Percentiles rank a stretch among this genome's conserved stretches.
phyloP scores from a whole-genome alignment of 35 echinoderm and acorn worm species.

The Acanthaster planci region DNA sequence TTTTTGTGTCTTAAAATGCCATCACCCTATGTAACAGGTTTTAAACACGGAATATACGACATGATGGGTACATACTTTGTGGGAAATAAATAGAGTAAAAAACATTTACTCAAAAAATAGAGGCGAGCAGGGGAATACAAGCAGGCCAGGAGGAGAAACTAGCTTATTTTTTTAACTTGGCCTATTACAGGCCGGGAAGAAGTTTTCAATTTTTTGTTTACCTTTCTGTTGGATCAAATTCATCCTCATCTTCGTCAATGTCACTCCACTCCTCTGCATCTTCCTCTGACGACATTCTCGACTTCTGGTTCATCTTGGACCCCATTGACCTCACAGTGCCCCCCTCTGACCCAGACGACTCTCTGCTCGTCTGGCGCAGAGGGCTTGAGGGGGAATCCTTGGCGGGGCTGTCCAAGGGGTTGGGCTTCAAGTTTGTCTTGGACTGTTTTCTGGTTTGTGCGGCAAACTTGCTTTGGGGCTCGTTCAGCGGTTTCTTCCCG shows the following conservation, averaged over 20 bases:
- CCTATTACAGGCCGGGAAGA: not conserved
- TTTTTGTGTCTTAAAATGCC: too few species aligned
- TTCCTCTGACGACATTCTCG: constrained; percentile 27
- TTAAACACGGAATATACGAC: too few species aligned
- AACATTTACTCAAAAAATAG: too few species aligned
- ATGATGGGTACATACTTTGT: too few species aligned
- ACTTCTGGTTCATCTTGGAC: not conserved
- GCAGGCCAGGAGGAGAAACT: too few species aligned
- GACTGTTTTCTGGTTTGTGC: not conserved
- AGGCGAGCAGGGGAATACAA: too few species aligned
- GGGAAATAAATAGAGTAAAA: too few species aligned
- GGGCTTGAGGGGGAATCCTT: constrained; percentile 1
- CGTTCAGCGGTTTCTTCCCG: constrained; percentile 26
- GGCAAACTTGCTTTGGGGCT: not conserved
- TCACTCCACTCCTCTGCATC: constrained; percentile 94
- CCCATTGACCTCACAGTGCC: constrained; percentile 2
- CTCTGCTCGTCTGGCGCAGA: constrained; percentile 32
- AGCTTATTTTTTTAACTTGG: too few species aligned
- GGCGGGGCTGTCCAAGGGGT: not conserved
- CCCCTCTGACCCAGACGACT: not conserved
- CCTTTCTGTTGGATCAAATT: constrained; percentile 79
- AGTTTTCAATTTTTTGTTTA: constrained; percentile 24
- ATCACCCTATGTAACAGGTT: too few species aligned
- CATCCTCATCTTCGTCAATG: constrained; percentile 75
- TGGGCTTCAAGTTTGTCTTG: constrained; percentile 9